Percentiles rank a stretch among this genome's conserved stretches.
Conservation (phyloP, 1,140 invertebrate species). For the Harlomillsia oculata region DNA sequence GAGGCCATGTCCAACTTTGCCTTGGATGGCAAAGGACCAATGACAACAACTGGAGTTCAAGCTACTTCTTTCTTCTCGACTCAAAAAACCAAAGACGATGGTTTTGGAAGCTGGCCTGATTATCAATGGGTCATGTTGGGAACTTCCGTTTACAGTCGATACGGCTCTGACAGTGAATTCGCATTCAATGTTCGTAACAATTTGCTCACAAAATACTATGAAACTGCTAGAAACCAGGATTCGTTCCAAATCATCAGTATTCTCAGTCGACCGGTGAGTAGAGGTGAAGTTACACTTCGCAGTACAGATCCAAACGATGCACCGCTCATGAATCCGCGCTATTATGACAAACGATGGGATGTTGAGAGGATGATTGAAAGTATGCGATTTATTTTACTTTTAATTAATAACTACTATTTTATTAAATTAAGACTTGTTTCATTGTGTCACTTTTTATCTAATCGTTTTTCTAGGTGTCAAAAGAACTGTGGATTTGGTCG, state of each 20-base stretch:
- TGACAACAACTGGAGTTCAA: conserved; percentile 13
- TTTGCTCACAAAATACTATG: conserved; percentile 24
- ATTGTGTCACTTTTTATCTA: background rate
- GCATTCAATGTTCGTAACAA: conserved; percentile 23
- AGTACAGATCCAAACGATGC: conserved; percentile 66
- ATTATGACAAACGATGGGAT: conserved; percentile 70
- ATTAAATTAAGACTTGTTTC: background rate
- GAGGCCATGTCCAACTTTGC: conserved; percentile 18
- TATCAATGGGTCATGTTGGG: conserved; percentile 30
- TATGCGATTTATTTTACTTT: conserved; percentile 36
- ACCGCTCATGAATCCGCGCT: conserved; percentile 82
- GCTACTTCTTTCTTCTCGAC: conserved; percentile 19
- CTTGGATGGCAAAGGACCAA: conserved; percentile 13
- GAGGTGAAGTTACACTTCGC: conserved; percentile 64
- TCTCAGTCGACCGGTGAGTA: conserved; percentile 67
- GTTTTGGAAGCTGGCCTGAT: conserved; percentile 36
- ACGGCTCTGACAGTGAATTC: conserved; percentile 20
- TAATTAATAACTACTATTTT: background rate
- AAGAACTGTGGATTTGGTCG: conserved; percentile 8
- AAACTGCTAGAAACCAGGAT: conserved; percentile 15
- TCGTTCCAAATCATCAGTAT: conserved; percentile 54
- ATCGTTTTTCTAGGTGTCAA: conserved; percentile 3
- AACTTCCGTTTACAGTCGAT: conserved; percentile 25
- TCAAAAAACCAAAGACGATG: conserved; percentile 10
- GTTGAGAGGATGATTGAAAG: conserved; percentile 65